Conservation (phyloP, 2,113 vertebrate genomes). For the Tapirus terrestris region DNA sequence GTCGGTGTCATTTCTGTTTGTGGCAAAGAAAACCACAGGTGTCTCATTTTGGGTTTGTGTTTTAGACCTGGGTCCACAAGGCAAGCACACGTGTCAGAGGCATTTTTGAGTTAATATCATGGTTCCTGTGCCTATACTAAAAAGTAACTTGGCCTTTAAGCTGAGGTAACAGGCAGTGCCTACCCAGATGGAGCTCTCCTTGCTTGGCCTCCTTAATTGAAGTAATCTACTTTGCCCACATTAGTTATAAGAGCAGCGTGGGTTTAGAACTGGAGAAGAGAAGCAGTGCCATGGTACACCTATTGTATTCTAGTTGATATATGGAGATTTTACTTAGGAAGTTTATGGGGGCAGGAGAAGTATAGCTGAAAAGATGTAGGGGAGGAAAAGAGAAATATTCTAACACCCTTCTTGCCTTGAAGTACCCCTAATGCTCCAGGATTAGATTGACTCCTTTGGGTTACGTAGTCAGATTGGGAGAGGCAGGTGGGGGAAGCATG, state of each 20-base stretch:
- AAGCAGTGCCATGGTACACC: background rate
- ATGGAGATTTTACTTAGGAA: background rate
- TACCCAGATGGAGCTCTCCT: background rate
- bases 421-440: background rate
- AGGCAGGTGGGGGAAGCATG: background rate
- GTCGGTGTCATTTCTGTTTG: background rate
- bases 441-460: background rate
- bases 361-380: background rate
- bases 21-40: background rate
- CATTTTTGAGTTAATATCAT: conserved; percentile 25
- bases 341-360: background rate
- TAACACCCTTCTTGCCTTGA: background rate
- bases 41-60: background rate
- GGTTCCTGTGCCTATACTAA: background rate
- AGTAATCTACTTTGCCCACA: background rate
- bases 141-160: conserved; percentile 8
- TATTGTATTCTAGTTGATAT: background rate
- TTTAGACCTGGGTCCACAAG: background rate
- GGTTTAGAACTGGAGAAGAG: background rate
- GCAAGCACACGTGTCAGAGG: background rate
- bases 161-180: background rate
- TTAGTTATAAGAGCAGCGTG: background rate
- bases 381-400: background rate
- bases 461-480: conserved; percentile 11
- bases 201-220: background rate